phyloP scores from a whole-genome alignment of 2,113 vertebrate species.

The Paramormyrops kingsleyae region DNA sequence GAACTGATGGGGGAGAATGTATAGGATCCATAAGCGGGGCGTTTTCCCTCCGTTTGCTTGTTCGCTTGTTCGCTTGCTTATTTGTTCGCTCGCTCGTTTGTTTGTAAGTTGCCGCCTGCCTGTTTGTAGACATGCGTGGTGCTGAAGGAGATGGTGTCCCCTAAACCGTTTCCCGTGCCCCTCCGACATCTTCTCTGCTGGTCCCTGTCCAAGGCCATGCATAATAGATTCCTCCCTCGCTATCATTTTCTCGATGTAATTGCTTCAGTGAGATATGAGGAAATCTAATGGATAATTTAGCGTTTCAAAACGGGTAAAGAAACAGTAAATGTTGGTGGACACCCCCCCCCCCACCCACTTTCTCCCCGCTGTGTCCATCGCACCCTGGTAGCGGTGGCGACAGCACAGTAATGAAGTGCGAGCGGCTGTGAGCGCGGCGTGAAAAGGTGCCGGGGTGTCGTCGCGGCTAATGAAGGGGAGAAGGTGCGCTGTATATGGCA shows the following conservation, averaged over 20 bases:
- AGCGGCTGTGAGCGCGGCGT: not conserved
- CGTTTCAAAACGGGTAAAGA: slow-evolving; percentile 76
- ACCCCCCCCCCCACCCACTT: not conserved
- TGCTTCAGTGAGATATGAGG: slow-evolving; percentile 97
- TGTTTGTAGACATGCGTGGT: not conserved
- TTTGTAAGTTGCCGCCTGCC: not conserved
- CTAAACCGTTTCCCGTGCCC: slow-evolving; percentile 72
- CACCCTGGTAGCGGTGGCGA: not conserved
- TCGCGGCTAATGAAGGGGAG: not conserved
- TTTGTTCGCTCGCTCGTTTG: slow-evolving; percentile 11
- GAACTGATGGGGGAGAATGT: slow-evolving; percentile 98
- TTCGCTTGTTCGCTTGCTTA: slow-evolving; percentile 23
- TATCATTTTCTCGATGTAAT: slow-evolving; percentile 99
- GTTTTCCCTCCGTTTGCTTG: slow-evolving; percentile 57
- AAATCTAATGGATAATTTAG: slow-evolving; percentile 99
- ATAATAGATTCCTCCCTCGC: slow-evolving; percentile 95
- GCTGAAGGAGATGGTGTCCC: slow-evolving; percentile 16
- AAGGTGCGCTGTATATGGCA: not conserved
- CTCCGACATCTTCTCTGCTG: slow-evolving; percentile 84
- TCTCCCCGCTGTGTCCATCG: not conserved
- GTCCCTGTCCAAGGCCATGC: slow-evolving; percentile 94
- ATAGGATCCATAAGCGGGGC: slow-evolving; percentile 74
- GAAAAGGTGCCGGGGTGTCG: not conserved
- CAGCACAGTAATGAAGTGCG: not conserved
- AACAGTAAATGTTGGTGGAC: slow-evolving; percentile 52